A percentile compares a stretch with the other conserved stretches of the same genome.
phyloP scores from a whole-genome alignment of 2,113 vertebrate species.

The Myocastor coypus region DNA sequence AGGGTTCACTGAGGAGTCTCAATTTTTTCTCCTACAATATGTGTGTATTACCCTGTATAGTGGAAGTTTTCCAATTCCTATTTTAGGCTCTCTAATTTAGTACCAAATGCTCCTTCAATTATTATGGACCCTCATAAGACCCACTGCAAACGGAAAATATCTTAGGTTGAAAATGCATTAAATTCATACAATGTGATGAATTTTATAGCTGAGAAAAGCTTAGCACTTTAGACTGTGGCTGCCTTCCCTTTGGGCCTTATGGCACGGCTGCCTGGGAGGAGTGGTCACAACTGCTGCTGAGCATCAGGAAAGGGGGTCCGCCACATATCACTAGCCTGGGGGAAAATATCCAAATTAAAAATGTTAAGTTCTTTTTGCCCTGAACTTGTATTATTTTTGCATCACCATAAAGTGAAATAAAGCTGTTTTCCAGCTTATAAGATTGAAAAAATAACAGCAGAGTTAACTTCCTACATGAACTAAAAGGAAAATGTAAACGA shows the following conservation, averaged over 20 bases:
- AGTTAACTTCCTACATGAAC: neutral
- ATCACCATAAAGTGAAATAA: neutral
- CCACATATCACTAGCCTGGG: neutral
- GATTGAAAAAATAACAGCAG: neutral
- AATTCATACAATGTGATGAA: neutral
- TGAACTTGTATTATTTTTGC: neutral
- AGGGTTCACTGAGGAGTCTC: neutral
- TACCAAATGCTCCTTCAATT: neutral
- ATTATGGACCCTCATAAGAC: neutral
- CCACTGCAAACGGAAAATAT: neutral
- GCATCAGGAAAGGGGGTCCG: neutral
- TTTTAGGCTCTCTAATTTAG: neutral
- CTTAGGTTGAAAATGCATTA: neutral
- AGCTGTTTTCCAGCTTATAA: neutral
- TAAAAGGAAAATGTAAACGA: neutral
- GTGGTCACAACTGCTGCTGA: neutral
- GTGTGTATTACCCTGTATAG: neutral
- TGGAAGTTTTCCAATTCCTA: neutral
- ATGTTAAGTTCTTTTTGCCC: neutral
- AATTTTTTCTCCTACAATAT: neutral
- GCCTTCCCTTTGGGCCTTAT: neutral
- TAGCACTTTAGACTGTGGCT: neutral
- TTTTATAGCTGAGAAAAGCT: neutral
- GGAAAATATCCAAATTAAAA: neutral
- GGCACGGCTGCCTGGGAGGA: neutral